Base-by-base conservation (phyloP, 2,113 vertebrate genomes). In the Fulmarus glacialis region DNA sequence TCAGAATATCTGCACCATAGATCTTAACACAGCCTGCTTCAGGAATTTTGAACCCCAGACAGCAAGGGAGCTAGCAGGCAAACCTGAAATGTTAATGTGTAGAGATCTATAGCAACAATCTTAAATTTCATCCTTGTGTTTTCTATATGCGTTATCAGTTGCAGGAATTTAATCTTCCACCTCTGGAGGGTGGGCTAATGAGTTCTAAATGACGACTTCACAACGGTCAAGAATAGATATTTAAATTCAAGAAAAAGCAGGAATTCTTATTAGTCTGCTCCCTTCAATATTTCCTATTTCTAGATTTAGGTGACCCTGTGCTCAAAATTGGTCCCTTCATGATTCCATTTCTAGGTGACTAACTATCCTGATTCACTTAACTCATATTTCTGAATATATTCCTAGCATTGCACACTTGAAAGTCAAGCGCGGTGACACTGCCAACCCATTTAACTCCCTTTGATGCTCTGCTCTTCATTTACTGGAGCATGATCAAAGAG, bases 391-490 rank as follows among this genome's bases (percentile, higher is more conserved):
- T 79, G 73, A 93, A 91, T 52, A 79, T 48, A 89, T 89, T 93
- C 91, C 66, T 71, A 93, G 68, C 59, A 84, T 6, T 71, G 87
- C 68, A 79, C 38, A 93, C 83, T 96, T 94, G 91, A 96, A 95
- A 94, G 87, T 74, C 86, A 91, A 92, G 83, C 83, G 91, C 17
- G 4, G 89, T 89, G 83, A 95, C 91, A 72, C 29, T 87, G 96
- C 84, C 93, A 96, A 93, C 68, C 79, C 60, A 95, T 87, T 96
- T 93, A 93, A 95, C 94, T 94, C 55, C 52, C 89, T 96, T 97
- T 97, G 96, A 96, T 97, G 91, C 91, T 96, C 81, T 85, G 84
- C 93, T 96, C 87, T 91, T 92, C 91, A 82, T 92, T 95, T 97
- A 92, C 83, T 96, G 92, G 90, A 91, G 94, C 15, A 4, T 40